These are phyloP conservation scores for Periphyllus acericola DNA, from an alignment of 2,888 invertebrate genomes.

Conservation along the genomic window DNA sequence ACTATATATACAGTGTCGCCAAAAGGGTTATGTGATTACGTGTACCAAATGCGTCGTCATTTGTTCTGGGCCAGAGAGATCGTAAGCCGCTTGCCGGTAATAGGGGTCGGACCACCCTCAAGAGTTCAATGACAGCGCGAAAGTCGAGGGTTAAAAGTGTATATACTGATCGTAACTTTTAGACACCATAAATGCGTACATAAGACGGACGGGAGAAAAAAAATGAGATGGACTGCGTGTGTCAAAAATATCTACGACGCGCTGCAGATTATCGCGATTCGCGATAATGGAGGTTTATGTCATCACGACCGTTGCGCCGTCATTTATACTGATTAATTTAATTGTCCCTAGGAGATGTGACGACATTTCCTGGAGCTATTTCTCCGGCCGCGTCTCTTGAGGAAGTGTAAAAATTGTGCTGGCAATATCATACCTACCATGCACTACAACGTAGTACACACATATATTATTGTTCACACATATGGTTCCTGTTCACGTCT, in stretches of 20 bases:
- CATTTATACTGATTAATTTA: constrained; percentile 55
- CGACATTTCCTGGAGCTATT: neutral
- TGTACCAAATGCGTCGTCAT: constrained; percentile 39
- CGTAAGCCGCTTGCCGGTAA: constrained; percentile 20
- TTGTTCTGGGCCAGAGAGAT: constrained; percentile 17
- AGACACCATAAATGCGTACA: constrained; percentile 25
- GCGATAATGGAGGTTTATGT: constrained; percentile 32
- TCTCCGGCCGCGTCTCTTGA: neutral
- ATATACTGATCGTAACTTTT: constrained; percentile 12
- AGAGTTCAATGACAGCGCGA: constrained; percentile 32
- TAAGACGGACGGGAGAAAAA: constrained; percentile 4
- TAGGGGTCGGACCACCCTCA: constrained; percentile 47
- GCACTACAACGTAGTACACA: neutral
- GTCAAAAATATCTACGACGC: constrained; percentile 23
- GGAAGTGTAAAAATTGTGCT: neutral
- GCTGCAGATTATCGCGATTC: neutral
- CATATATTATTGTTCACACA: too few relatives aligned
- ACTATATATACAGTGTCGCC: neutral
- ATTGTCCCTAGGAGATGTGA: constrained; percentile 32
- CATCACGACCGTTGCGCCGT: constrained; percentile 1
- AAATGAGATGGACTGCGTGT: neutral
- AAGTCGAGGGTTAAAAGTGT: constrained; percentile 49
- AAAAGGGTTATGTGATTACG: constrained; percentile 47
- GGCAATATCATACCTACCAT: neutral
- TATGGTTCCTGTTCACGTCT: neutral